These are phyloP conservation scores for Eudyptes chrysolophus DNA, from an alignment of 2,113 vertebrate species.

Conservation along the genomic window DNA sequence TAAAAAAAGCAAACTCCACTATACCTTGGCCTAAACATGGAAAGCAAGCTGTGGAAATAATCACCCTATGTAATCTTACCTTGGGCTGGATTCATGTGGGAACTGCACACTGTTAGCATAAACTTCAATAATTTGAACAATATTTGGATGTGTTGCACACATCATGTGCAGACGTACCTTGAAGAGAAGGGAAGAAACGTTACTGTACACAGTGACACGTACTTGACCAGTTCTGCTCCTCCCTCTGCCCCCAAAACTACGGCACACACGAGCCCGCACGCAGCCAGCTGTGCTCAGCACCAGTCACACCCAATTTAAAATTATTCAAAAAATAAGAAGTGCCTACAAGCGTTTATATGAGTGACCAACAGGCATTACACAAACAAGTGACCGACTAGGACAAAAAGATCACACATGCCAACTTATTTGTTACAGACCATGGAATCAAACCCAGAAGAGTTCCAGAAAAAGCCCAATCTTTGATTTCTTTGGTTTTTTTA, in stretches of 20 bases:
- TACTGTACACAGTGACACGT: background rate
- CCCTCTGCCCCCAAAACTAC: background rate
- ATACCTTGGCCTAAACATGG: background rate
- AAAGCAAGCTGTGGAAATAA: background rate
- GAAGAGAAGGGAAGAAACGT: slow-evolving; percentile 64
- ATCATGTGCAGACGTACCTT: slow-evolving; percentile 98
- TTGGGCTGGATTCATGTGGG: slow-evolving; percentile 96
- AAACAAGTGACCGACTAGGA: rapidly evolving
- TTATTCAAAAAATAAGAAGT: background rate
- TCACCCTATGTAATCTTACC: slow-evolving; percentile 76
- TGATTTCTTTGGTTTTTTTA: background rate
- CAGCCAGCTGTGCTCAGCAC: background rate
- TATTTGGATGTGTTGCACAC: slow-evolving; percentile 94
- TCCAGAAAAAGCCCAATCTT: background rate
- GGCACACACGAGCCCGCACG: rapidly evolving
- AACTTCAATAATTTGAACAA: slow-evolving; percentile 95
- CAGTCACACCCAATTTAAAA: background rate
- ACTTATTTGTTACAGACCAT: rapidly evolving
- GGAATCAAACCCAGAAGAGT: background rate
- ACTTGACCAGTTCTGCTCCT: background rate
- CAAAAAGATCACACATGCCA: background rate
- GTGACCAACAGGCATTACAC: too few species aligned
- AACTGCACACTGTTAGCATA: slow-evolving; percentile 99
- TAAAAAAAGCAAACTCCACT: background rate
- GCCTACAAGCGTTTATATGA: background rate